These are phyloP conservation scores for Nymphicus hollandicus DNA, from an alignment of 2,113 vertebrate genomes.

Conservation along the genomic window DNA sequence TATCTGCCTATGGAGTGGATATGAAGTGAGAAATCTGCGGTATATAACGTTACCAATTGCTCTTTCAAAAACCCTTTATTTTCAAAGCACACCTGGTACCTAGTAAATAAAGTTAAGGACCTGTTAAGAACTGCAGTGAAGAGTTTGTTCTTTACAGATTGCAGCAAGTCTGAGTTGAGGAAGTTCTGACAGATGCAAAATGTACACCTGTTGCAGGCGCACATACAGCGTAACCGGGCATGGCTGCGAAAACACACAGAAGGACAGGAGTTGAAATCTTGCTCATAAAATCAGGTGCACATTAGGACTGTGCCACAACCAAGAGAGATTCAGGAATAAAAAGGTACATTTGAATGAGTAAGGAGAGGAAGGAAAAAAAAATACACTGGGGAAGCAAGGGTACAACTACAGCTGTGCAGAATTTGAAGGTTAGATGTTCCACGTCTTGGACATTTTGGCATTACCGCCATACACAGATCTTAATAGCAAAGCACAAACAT, in stretches of 20 bases:
- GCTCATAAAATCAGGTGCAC: conserved; percentile 68
- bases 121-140: conserved; percentile 95
- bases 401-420: conserved; percentile 79
- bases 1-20: conserved; percentile 63
- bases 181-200: conserved; percentile 99
- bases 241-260: conserved; percentile 94
- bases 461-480: background rate
- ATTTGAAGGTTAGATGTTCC: conserved; percentile 20
- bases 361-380: conserved; percentile 58
- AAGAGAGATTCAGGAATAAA: conserved; percentile 72
- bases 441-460: background rate
- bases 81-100: conserved; percentile 81
- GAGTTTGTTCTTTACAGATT: conserved; percentile 96
- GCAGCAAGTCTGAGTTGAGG: conserved; percentile 97
- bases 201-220: conserved; percentile 97
- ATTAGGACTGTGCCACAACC: conserved; percentile 73
- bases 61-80: conserved; percentile 68
- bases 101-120: conserved; percentile 86
- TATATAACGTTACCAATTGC: conserved; percentile 47
- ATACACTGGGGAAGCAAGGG: conserved; percentile 63
- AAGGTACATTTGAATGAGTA: conserved; percentile 71
- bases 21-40: conserved; percentile 70
- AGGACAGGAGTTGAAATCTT: conserved; percentile 80
- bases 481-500: background rate
- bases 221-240: conserved; percentile 95